A percentile compares a stretch with the other conserved stretches of the same genome.
These are phyloP conservation scores for Otis tarda DNA, from an alignment of 2,113 vertebrate genomes.

Conservation along the genomic window DNA sequence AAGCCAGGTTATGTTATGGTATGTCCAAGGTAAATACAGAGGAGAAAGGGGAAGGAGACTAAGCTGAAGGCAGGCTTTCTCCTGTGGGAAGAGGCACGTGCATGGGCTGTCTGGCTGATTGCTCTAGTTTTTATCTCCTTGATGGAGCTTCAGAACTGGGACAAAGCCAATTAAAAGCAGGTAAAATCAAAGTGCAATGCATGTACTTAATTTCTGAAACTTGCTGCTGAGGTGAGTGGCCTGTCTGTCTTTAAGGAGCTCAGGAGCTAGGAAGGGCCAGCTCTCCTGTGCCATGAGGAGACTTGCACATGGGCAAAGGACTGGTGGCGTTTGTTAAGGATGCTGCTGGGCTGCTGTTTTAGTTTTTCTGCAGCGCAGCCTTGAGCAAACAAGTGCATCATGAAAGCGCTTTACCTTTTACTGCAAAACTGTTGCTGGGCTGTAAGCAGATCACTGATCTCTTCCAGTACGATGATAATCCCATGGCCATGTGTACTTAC, in stretches of 20 bases:
- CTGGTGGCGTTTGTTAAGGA: background rate
- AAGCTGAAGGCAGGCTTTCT: background rate
- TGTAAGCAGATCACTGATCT: background rate
- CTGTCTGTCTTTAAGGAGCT: background rate
- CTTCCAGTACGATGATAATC: background rate
- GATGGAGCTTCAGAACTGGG: conserved; percentile 15
- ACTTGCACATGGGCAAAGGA: rapidly evolving
- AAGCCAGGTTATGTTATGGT: background rate
- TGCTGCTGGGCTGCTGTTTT: background rate
- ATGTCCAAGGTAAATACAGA: background rate
- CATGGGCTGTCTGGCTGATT: conserved; percentile 1
- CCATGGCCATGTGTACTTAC: background rate
- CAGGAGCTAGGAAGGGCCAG: background rate
- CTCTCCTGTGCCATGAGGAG: background rate
- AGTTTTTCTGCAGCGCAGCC: background rate
- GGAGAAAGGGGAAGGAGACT: background rate
- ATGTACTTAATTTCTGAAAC: background rate
- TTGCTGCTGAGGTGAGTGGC: background rate
- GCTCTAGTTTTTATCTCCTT: conserved; percentile 36
- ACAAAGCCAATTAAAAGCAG: background rate
- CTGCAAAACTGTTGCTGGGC: background rate
- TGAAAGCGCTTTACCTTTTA: background rate
- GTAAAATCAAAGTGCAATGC: background rate
- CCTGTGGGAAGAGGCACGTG: background rate
- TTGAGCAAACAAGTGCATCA: background rate